A percentile compares a stretch with the other conserved stretches of the same genome.
phyloP scores from a whole-genome alignment of 2,113 vertebrate genomes.

The Alaudala cheleensis region DNA sequence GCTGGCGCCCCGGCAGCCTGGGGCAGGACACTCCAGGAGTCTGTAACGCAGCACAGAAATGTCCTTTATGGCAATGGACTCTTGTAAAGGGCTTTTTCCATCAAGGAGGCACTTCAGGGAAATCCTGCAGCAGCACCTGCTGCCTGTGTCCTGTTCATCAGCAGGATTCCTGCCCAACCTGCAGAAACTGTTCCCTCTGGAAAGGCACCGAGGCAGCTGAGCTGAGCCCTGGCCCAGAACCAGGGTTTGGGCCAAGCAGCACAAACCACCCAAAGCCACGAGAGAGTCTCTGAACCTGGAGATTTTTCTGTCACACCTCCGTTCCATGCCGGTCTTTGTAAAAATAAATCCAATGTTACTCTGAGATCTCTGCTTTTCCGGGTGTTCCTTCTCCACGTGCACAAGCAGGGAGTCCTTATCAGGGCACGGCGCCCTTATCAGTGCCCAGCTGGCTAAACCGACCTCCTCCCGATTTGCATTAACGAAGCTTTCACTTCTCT shows the following conservation, averaged over 20 bases:
- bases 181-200: not conserved
- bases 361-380: not conserved
- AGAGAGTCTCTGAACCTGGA: not conserved
- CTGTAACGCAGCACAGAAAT: not conserved
- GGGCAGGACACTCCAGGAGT: not conserved
- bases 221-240: rapidly evolving
- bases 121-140: not conserved
- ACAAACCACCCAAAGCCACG: not conserved
- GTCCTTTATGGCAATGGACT: not conserved
- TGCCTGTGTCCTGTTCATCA: not conserved
- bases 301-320: not conserved
- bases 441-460: not conserved
- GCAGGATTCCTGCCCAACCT: not conserved
- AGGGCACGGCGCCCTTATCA: not conserved
- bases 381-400: not conserved
- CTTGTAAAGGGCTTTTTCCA: not conserved
- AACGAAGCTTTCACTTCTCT: slow-evolving; percentile 2
- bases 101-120: not conserved
- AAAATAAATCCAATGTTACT: not conserved
- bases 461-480: slow-evolving; percentile 12
- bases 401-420: not conserved
- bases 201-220: not conserved
- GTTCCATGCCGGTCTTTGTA: not conserved
- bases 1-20: not conserved
- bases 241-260: not conserved